A percentile compares a stretch with the other conserved stretches of the same genome.
Evolutionary conservation across 2,113 vertebrate species (phyloP).

Genomic region (Xiphophorus couchianus): DNA sequence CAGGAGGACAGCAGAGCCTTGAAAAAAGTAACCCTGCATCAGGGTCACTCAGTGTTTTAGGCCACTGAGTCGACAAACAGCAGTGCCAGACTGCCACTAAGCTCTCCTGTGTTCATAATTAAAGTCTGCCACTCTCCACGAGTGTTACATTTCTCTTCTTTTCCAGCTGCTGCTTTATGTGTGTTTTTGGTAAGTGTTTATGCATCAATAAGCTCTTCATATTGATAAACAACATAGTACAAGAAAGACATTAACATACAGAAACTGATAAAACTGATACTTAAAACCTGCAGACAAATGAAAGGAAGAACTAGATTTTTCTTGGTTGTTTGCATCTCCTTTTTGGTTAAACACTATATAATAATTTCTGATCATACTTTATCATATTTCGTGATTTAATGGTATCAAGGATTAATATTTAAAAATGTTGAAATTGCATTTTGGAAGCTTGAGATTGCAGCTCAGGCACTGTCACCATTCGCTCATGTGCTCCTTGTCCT

Average conservation of each 20-base stretch:
- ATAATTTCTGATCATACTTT: not conserved
- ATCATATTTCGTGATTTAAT: not conserved
- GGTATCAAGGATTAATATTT: not conserved
- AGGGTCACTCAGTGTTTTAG: slow-evolving; percentile 62
- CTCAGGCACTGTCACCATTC: no score
- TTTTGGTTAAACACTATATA: not conserved
- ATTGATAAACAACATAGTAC: not conserved
- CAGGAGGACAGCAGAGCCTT: slow-evolving; percentile 57
- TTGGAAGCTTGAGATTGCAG: not conserved
- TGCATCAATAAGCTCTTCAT: slow-evolving; percentile 8
- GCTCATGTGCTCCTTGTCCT: not conserved
- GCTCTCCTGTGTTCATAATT: slow-evolving; percentile 26
- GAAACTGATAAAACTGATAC: not conserved
- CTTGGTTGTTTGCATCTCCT: not conserved
- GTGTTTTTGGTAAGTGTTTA: slow-evolving; percentile 4
- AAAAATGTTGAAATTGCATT: not conserved
- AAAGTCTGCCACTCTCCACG: slow-evolving; percentile 19
- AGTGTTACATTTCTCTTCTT: not conserved
- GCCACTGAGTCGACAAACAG: slow-evolving; percentile 49
- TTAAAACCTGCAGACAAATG: not conserved
- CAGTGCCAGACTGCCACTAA: slow-evolving; percentile 11
- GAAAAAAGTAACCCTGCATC: slow-evolving; percentile 53
- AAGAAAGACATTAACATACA: not conserved
- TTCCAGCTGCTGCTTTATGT: not conserved
- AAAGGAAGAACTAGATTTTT: not conserved